phyloP scores from a whole-genome alignment of 2,888 invertebrate genomes.

The Unio pictorum region DNA sequence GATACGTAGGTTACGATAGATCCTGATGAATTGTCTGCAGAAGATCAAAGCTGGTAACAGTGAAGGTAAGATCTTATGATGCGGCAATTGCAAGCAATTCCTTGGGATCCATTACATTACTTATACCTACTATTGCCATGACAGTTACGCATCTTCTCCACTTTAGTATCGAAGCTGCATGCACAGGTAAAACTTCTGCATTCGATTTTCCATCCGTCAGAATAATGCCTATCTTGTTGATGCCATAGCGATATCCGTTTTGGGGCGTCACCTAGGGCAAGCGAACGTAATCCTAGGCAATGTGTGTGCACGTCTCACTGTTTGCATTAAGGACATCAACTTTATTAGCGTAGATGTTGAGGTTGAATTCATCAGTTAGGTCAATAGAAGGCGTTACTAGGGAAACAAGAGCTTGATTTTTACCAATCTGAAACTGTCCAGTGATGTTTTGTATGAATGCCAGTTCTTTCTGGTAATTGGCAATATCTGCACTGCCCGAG shows the following conservation, averaged over 20 bases:
- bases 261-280: slow-evolving; percentile 15
- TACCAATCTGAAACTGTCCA: slow-evolving; percentile 24
- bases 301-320: slow-evolving; percentile 7
- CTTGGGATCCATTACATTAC: slow-evolving; percentile 35
- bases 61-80: slow-evolving; percentile 30
- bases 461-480: slow-evolving; percentile 31
- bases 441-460: slow-evolving; percentile 30
- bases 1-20: slow-evolving; percentile 34
- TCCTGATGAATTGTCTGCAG: slow-evolving; percentile 44
- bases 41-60: slow-evolving; percentile 39
- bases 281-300: too few species aligned
- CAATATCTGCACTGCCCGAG: slow-evolving; percentile 25
- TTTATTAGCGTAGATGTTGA: slow-evolving; percentile 15
- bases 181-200: slow-evolving; percentile 16
- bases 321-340: slow-evolving; percentile 14
- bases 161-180: slow-evolving; percentile 18
- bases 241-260: slow-evolving; percentile 21
- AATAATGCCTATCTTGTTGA: slow-evolving; percentile 35
- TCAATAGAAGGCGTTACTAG: slow-evolving; percentile 25
- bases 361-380: slow-evolving; percentile 25
- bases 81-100: slow-evolving; percentile 49
- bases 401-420: slow-evolving; percentile 21
- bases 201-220: slow-evolving; percentile 38
- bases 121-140: slow-evolving; percentile 51
- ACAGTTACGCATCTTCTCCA: slow-evolving; percentile 24